phyloP scores from a whole-genome alignment of 2,888 invertebrate genomes.

The Leptopilina syphax region DNA sequence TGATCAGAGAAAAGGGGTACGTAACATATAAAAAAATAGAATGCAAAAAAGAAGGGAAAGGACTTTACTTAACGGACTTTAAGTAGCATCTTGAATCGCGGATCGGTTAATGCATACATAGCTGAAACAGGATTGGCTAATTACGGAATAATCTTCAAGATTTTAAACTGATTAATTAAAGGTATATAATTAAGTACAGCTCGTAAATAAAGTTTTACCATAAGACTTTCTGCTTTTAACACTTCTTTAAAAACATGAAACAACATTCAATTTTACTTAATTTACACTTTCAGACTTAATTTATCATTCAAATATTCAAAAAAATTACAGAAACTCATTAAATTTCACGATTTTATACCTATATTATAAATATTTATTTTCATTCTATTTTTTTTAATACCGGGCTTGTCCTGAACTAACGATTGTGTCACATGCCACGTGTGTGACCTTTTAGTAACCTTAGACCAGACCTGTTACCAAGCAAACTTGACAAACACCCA shows the following conservation, averaged over 20 bases:
- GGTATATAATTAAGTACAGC: constrained; percentile 28
- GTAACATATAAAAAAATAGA: constrained; percentile 1
- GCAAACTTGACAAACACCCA: too few relatives aligned
- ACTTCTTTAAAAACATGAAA: constrained; percentile 23
- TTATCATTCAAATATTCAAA: not conserved
- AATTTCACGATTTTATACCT: not conserved
- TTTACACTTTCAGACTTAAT: not conserved
- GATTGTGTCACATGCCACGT: too few relatives aligned
- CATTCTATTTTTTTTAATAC: too few relatives aligned
- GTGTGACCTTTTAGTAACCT: too few relatives aligned
- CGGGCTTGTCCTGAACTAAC: too few relatives aligned
- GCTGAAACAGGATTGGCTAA: constrained; percentile 32
- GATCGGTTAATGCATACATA: constrained; percentile 19
- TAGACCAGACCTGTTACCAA: too few relatives aligned
- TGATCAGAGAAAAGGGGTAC: constrained; percentile 12
- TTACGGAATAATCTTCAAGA: constrained; percentile 32
- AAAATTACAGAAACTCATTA: not conserved
- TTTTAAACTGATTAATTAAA: constrained; percentile 40
- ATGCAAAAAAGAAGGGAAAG: not conserved
- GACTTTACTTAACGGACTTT: constrained; percentile 28
- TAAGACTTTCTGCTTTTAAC: constrained; percentile 30
- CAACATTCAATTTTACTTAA: constrained; percentile 8
- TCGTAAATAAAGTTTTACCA: constrained; percentile 30
- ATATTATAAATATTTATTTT: not conserved
- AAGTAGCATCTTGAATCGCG: constrained; percentile 24